phyloP scores from a whole-genome alignment of 2,113 vertebrate genomes.

The Nothobranchius furzeri region DNA sequence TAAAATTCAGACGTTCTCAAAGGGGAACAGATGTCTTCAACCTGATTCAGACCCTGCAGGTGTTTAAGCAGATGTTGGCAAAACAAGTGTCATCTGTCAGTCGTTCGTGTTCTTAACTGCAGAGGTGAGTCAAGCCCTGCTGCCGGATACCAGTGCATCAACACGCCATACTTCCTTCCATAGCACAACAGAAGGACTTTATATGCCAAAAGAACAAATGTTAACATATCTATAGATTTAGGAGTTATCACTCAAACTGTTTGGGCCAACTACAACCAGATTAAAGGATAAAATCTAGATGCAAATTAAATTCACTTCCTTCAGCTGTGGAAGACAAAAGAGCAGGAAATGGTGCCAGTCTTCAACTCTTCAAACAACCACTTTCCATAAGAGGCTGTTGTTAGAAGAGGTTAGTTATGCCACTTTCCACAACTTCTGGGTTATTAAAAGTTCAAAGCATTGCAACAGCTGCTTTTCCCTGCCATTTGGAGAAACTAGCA shows the following conservation, averaged over 20 bases:
- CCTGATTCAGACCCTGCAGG: constrained; percentile 26
- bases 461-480: constrained; percentile 30
- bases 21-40: constrained; percentile 9
- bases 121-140: constrained; percentile 27
- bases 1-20: constrained; percentile 34
- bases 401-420: constrained; percentile 6
- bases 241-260: not conserved
- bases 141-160: not conserved
- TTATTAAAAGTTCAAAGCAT: constrained; percentile 26
- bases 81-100: too few species aligned
- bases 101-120: too few species aligned
- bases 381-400: not conserved
- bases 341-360: not conserved
- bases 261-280: not conserved
- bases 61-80: too few species aligned
- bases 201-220: too few species aligned
- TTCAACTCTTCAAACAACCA: constrained; percentile 6
- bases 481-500: constrained; percentile 13
- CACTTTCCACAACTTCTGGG: constrained; percentile 14
- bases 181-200: too few species aligned
- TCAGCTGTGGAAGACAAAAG: constrained; percentile 14
- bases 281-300: constrained; percentile 22
- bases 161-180: not conserved
- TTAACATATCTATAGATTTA: not conserved
- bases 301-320: constrained; percentile 18